Evolutionary conservation across 1,140 invertebrate genomes (phyloP).

Genomic region (Drosophila kurseongensis): DNA sequence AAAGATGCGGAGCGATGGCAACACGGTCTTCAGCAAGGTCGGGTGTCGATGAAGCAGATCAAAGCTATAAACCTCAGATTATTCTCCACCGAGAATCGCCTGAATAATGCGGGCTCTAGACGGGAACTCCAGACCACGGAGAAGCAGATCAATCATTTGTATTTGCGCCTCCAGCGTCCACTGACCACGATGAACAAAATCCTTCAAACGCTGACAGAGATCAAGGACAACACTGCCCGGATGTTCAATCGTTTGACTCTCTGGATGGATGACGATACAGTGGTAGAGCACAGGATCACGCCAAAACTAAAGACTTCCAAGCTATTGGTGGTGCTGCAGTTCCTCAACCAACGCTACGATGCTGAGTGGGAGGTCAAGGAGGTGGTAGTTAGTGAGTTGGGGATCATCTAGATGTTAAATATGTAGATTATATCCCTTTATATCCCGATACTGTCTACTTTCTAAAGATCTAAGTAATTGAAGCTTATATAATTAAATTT

Average conservation of each 20-base stretch:
- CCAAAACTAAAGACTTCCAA: constrained; percentile 3
- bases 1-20: constrained; percentile 16
- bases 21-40: background rate
- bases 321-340: constrained; percentile 27
- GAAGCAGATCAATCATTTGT: background rate
- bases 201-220: background rate
- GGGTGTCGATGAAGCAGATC: background rate
- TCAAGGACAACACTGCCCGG: constrained; percentile 6
- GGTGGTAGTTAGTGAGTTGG: constrained; percentile 55
- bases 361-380: constrained; percentile 61
- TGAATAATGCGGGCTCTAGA: background rate
- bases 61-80: background rate
- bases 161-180: background rate
- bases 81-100: constrained; percentile 1
- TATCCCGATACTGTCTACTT: no score
- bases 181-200: background rate
- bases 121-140: background rate
- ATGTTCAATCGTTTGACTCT: constrained; percentile 24
- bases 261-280: constrained; percentile 20
- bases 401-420: no score
- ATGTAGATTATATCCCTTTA: no score
- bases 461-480: no score
- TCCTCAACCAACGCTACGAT: constrained; percentile 38
- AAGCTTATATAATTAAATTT: no score
- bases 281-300: background rate